Base-by-base conservation (phyloP, 2,888 invertebrate species). In the Ariolimax columbianus region DNA sequence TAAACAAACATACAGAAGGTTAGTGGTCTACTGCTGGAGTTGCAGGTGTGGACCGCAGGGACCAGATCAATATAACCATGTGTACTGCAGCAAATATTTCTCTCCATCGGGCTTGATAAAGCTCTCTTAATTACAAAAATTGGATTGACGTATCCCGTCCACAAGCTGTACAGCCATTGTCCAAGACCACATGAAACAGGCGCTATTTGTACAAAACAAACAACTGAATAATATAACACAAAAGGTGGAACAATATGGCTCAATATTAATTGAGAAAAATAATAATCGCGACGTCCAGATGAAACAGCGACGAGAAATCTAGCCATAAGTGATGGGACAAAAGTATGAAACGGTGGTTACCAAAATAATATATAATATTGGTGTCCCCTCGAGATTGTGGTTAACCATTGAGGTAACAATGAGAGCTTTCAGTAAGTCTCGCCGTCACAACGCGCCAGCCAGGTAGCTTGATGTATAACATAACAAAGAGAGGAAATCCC, bases 201-300 rank as follows among this genome's bases (percentile, higher is more conserved):
- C 17, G 0, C 17, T 26, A 75, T 75, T 75, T 75, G 11, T 51
- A 75, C 51, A 43, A 19, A 47, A 75, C 47, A 77, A 77, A 77
- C 55, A 77, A 77, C 30, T 26, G 55, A 51, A 77, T 36, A 55
- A 33, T 26, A 11, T 23, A 19, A 30, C 19, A n/a, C n/a, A n/a
- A n/a, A n/a, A n/a, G n/a, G n/a, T 55, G 23, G 23, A 17, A 36
- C 55, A 55, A 77, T 26, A 30, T 36, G 11, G 26, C n/a, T 47
- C 11, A 63, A 23, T n/a, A 73, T 23, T 4, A 77, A 77, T 26
- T 30, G 47, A 17, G 26, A 55, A n/a, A 19, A 33, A 4, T 19
- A 33, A n/a, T 7, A 73, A 26, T 9, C n/a, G 33, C 17, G 14
- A 59, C 36, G 19, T 2, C 14, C 23, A 30, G 55, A 11, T 7